Evolutionary conservation across 2,113 vertebrate species (phyloP).

Genomic region (Aspiorhynchus laticeps): DNA sequence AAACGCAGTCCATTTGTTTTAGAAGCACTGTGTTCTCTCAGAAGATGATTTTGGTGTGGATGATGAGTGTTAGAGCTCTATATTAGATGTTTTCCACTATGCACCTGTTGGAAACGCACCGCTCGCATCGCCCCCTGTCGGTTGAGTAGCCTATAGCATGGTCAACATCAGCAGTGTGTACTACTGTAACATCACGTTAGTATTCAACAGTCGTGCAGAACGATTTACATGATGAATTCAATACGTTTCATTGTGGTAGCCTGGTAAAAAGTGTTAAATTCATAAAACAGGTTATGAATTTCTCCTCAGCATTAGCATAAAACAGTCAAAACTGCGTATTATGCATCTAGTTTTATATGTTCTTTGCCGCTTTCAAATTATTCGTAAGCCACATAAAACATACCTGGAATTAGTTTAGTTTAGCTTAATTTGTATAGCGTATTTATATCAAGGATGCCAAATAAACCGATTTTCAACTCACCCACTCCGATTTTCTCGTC

Average conservation of each 20-base stretch:
- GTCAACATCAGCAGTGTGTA: constrained; percentile 17
- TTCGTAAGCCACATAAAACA: background rate
- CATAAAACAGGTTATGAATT: background rate
- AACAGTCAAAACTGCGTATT: background rate
- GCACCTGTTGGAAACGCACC: constrained; percentile 61
- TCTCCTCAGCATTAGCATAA: background rate
- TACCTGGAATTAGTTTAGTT: background rate
- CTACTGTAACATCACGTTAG: constrained; percentile 32
- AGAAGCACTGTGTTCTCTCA: background rate
- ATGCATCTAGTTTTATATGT: background rate
- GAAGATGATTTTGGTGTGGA: background rate
- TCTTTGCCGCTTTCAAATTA: background rate
- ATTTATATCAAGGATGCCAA: background rate
- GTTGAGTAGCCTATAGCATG: background rate
- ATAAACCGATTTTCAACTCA: constrained; percentile 63
- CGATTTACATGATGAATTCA: background rate
- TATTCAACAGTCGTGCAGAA: constrained; percentile 35
- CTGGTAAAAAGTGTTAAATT: background rate
- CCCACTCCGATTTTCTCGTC: constrained; percentile 80
- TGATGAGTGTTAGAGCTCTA: background rate
- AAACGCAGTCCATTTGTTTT: background rate
- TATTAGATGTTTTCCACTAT: constrained; percentile 12
- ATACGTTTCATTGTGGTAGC: background rate
- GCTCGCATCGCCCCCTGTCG: constrained; percentile 54
- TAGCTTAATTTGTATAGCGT: background rate